Conservation (phyloP, 2,888 invertebrate genomes). For the Habrosyne pyritoides region DNA sequence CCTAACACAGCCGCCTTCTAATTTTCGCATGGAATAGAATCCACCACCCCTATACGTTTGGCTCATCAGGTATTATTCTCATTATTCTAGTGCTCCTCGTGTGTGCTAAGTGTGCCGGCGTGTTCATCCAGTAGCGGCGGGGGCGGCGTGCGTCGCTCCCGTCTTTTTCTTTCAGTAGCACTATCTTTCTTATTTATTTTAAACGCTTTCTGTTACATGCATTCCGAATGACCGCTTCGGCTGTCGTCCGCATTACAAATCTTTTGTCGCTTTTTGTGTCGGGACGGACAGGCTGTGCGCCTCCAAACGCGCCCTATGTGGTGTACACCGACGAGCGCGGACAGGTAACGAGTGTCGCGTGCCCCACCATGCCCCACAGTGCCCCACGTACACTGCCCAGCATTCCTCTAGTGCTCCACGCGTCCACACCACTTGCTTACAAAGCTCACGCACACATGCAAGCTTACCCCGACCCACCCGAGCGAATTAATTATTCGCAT, state of each 20-base stretch:
- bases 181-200: constrained; percentile 76
- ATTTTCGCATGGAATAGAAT: constrained; percentile 83
- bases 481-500: constrained; percentile 33
- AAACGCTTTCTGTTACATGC: constrained; percentile 84
- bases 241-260: constrained; percentile 78
- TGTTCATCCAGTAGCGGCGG: constrained; percentile 69
- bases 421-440: constrained; percentile 10
- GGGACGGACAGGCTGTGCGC: constrained; percentile 86
- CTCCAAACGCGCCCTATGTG: constrained; percentile 96
- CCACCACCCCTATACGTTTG: constrained; percentile 82
- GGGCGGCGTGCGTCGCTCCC: constrained; percentile 64
- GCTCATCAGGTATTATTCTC: constrained; percentile 83
- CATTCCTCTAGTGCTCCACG: constrained; percentile 12
- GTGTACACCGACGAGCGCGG: constrained; percentile 98
- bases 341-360: constrained; percentile 90
- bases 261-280: constrained; percentile 81
- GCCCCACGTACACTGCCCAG: constrained; percentile 18
- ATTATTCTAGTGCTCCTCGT: constrained; percentile 79
- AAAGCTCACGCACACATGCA: constrained; percentile 16
- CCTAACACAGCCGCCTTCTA: constrained; percentile 82
- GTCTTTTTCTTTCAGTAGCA: constrained; percentile 70
- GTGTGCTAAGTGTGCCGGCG: constrained; percentile 79
- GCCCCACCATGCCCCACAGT: constrained; percentile 32
- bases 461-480: constrained; percentile 21
- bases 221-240: constrained; percentile 83